Evolutionary conservation across 53 echinoderm and acorn worm species (phyloP).

Genomic region (Arbacia lixula): DNA sequence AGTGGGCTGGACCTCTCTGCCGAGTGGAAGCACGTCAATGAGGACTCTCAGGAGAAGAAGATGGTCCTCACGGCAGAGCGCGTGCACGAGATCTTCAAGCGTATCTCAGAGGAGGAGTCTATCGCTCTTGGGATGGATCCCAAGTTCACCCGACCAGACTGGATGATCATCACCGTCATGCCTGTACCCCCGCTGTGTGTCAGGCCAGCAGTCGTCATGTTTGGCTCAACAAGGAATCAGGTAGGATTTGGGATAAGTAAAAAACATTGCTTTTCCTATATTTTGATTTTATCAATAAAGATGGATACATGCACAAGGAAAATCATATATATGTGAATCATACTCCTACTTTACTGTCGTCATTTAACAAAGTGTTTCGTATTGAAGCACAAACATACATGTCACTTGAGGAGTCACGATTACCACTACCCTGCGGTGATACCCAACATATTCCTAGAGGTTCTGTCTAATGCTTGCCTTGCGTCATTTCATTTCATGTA

Average conservation of each 20-base stretch:
- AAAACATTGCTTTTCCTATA: no score
- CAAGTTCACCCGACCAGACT: constrained; percentile 91
- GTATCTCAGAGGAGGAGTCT: constrained; percentile 96
- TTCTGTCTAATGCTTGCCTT: no score
- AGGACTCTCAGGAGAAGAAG: constrained; percentile 97
- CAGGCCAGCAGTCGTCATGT: constrained; percentile 95
- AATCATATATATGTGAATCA: no score
- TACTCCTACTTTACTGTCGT: no score
- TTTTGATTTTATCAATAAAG: no score
- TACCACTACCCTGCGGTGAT: no score
- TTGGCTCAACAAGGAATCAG: constrained; percentile 93
- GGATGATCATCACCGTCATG: constrained; percentile 97
- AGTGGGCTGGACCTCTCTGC: constrained; percentile 88
- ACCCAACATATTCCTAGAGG: no score
- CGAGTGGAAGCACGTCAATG: constrained; percentile 98
- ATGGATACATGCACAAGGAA: no score
- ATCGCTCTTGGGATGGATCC: constrained; percentile 91
- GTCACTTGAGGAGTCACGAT: no score
- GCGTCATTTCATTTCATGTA: no score
- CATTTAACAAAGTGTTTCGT: no score
- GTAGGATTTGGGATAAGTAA: constrained; percentile 49
- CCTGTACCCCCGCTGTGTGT: constrained; percentile 94
- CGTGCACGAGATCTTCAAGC: constrained; percentile 92
- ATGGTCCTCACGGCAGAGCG: constrained; percentile 90
- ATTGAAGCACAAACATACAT: no score